Evolutionary conservation across 2,113 vertebrate species (phyloP), one percentile per base, ranked within the genome.

Genomic region (Hydrolagus affinis): DNA sequence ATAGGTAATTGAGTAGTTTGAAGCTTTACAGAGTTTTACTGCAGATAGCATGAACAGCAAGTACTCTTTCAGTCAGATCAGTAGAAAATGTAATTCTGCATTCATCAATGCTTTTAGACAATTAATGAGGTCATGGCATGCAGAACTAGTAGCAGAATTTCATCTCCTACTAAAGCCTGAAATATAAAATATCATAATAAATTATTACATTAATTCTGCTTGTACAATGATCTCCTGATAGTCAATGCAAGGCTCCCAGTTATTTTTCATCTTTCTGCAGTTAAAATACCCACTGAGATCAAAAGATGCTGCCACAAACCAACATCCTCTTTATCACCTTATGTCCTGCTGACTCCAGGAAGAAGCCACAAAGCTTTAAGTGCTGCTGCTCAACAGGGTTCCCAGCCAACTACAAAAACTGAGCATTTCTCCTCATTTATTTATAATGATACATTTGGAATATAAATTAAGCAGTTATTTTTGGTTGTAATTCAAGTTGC

Each of bases 361-460:
- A 86, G 87, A 88, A 86, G 88, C 88, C 87, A 87, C 90, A 90
- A 87, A 89, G 87, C 87, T 88, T 88, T 90, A 90, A 87, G 87
- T 75, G 86, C 86, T 4, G n/a, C 73, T 75, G 89, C 87, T 88
- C 90, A 91, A 88, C 3, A 23, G 88, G 88, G 78, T 89, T 91
- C 91, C 90, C 44, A 44, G 6, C 44, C 89, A 91, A 90, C 87
- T 89, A 87, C 87, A 87, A 86, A 88, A 89, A 86, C 85, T 85
- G 89, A 0, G 4, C 91, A 90, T 87, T 87, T 89, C 90, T 89
- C 89, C 85, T 86, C 71, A 59, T 87, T 90, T 91, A 89, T 91
- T 90, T 92, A 91, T 90, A 89, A 89, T 44, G 44, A 6, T 44
- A 44, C 44, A 44, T 44, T 44, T 44, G 44, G 44, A 44, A 44